Conservation (phyloP, 2,797 vertebrate species). For the Manis javanica region DNA sequence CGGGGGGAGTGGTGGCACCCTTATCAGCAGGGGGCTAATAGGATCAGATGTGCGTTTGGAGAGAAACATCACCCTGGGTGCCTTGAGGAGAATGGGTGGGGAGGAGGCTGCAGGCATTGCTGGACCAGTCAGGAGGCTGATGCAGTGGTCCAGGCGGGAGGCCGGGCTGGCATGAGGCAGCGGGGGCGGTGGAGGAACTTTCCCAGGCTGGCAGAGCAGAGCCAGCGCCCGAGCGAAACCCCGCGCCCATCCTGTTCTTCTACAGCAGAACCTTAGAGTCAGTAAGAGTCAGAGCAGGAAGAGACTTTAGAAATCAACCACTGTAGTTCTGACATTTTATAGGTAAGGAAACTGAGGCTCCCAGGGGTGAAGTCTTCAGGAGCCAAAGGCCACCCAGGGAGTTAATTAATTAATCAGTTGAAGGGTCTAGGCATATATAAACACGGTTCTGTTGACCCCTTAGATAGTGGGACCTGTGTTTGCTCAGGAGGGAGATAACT, state of each 20-base stretch:
- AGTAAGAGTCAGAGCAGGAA: not conserved
- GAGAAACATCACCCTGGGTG: not conserved
- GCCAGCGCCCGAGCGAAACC: not conserved
- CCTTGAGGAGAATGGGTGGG: not conserved
- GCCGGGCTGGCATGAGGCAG: not conserved
- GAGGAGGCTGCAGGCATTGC: not conserved
- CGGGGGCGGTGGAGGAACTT: not conserved
- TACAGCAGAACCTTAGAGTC: not conserved
- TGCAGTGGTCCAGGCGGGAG: not conserved
- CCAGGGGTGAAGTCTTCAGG: not conserved
- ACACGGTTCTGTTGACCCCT: conserved; percentile 61
- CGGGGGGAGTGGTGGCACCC: not conserved
- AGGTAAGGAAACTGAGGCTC: conserved; percentile 38
- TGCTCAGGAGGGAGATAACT: conserved; percentile 71
- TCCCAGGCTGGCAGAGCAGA: not conserved
- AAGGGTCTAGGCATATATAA: conserved; percentile 48
- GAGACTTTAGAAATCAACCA: not conserved
- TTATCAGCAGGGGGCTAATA: not conserved
- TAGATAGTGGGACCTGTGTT: conserved; percentile 62
- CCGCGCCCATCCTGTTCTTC: not conserved
- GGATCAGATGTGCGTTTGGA: not conserved
- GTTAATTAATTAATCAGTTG: conserved; percentile 66
- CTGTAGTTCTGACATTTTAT: not conserved
- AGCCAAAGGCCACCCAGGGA: conserved; percentile 63
- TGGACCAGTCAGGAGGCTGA: not conserved